These are phyloP conservation scores for Cephalopachus bancanus DNA, from an alignment of 2,797 vertebrate genomes.

Conservation along the genomic window DNA sequence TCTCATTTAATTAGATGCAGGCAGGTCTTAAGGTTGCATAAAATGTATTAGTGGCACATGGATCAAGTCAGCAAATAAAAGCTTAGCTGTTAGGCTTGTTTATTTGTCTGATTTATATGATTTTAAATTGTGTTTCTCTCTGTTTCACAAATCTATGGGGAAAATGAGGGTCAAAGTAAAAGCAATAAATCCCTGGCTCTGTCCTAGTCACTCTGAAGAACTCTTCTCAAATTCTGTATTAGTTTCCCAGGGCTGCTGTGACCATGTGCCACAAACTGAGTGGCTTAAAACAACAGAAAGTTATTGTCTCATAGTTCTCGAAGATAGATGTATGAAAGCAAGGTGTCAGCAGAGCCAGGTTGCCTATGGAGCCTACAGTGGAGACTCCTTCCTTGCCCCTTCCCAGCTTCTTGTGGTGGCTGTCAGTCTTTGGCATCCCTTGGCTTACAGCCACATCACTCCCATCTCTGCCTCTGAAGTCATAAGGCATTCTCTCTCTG, in stretches of 20 bases:
- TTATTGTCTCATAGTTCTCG: not conserved
- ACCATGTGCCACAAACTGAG: not conserved
- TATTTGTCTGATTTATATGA: not conserved
- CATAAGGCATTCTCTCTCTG: not conserved
- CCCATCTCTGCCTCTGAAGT: not conserved
- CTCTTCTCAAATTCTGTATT: not conserved
- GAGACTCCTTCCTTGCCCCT: not conserved
- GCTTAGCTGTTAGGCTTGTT: conserved; percentile 18
- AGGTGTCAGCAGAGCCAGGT: not conserved
- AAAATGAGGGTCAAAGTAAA: not conserved
- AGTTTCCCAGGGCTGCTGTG: not conserved
- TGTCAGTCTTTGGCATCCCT: not conserved
- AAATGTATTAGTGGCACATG: not conserved
- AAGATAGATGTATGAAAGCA: not conserved
- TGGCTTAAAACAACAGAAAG: not conserved
- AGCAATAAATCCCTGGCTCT: not conserved
- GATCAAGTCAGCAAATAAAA: conserved; percentile 39
- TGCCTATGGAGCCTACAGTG: not conserved
- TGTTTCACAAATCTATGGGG: conserved; percentile 11
- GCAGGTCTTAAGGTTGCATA: not conserved
- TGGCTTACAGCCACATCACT: not conserved
- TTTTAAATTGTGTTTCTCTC: conserved; percentile 16
- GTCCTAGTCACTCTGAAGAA: not conserved
- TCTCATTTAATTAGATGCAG: conserved; percentile 18
- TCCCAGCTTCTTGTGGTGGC: not conserved